phyloP scores from a whole-genome alignment of 2,888 invertebrate genomes.

The Exephanes ischioxanthus region DNA sequence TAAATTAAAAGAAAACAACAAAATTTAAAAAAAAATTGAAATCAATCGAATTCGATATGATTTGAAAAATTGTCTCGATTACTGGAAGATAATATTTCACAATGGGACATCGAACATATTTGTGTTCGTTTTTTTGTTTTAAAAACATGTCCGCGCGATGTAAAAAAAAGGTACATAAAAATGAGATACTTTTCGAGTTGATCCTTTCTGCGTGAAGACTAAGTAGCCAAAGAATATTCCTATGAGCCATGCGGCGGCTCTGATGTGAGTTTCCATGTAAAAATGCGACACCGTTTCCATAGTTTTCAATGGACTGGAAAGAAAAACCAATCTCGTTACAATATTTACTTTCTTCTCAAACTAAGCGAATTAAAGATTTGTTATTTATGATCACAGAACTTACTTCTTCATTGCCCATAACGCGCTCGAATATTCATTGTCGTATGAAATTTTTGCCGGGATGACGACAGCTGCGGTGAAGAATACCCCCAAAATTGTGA shows the following conservation, averaged over 20 bases:
- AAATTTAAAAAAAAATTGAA: not conserved
- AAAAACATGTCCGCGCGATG: no score
- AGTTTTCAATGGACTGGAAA: constrained; percentile 5
- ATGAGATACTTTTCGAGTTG: constrained; percentile 36
- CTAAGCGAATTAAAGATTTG: not conserved
- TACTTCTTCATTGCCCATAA: constrained; percentile 37
- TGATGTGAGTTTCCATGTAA: constrained; percentile 65
- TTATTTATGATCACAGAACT: not conserved
- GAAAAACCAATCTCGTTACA: not conserved
- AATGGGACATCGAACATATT: no score
- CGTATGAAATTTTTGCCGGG: constrained; percentile 81
- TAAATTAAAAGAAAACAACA: not conserved
- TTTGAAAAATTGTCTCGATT: no score
- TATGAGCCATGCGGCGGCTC: constrained; percentile 69
- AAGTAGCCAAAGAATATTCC: constrained; percentile 69
- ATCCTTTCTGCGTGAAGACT: constrained; percentile 29
- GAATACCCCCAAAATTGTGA: constrained; percentile 74
- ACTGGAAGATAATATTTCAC: no score
- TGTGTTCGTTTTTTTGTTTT: no score
- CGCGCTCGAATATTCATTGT: constrained; percentile 80
- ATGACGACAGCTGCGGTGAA: constrained; percentile 79
- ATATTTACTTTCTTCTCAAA: not conserved
- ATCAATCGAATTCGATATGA: not conserved
- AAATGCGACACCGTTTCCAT: constrained; percentile 33
- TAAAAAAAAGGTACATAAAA: not conserved